A percentile compares a stretch with the other conserved stretches of the same genome.
These are phyloP conservation scores for Crocallis elinguaria DNA, from an alignment of 2,888 invertebrate genomes.

Conservation along the genomic window DNA sequence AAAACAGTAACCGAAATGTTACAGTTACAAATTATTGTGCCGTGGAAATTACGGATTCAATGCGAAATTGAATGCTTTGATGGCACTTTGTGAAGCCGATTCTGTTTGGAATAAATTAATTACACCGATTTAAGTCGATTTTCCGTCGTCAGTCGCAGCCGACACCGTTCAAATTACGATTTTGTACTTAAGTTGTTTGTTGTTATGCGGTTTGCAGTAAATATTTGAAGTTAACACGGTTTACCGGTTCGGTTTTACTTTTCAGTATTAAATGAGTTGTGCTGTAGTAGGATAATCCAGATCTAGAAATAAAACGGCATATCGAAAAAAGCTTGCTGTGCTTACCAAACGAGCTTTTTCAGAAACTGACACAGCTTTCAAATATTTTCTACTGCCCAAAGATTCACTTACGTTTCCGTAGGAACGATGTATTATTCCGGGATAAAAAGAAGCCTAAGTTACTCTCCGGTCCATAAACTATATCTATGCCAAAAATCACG, in stretches of 20 bases:
- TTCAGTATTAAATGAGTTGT: no score
- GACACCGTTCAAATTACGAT: constrained; percentile 75
- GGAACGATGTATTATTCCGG: no score
- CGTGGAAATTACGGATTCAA: constrained; percentile 81
- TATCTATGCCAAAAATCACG: no score
- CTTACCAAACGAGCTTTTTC: no score
- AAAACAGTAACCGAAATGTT: constrained; percentile 69
- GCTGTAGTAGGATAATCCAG: no score
- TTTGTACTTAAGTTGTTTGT: constrained; percentile 56
- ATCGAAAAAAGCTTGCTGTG: no score
- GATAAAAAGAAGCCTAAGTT: no score
- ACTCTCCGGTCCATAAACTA: no score
- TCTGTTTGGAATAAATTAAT: constrained; percentile 82
- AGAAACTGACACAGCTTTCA: no score
- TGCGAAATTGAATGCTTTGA: constrained; percentile 79
- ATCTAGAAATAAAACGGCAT: no score
- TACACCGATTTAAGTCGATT: constrained; percentile 75
- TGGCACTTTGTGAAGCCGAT: constrained; percentile 69
- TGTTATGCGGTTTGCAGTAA: constrained; percentile 51
- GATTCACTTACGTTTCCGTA: no score
- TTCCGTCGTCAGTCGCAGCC: constrained; percentile 64
- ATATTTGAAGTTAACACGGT: constrained; percentile 32
- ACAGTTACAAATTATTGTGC: constrained; percentile 83
- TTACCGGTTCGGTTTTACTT: constrained; percentile 5
- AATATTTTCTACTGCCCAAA: no score